phyloP scores from a whole-genome alignment of 2,888 invertebrate genomes.

The Cataglyphis altisquamis region DNA sequence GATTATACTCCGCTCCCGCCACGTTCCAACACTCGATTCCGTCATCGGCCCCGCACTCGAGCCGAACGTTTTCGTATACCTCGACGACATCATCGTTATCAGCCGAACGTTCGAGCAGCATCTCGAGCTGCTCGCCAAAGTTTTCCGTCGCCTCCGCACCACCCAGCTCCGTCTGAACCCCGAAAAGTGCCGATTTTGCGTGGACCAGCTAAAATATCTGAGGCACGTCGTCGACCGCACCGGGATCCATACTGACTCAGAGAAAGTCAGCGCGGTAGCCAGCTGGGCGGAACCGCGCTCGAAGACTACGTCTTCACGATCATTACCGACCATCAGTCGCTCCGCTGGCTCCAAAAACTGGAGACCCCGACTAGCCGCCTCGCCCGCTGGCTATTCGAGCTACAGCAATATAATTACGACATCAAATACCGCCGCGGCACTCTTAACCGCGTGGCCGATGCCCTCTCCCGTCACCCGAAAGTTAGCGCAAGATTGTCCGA shows the following conservation, averaged over 20 bases:
- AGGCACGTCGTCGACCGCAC: background rate
- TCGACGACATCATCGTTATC: conserved; percentile 48
- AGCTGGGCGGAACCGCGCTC: background rate
- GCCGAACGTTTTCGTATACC: conserved; percentile 23
- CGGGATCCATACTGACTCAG: background rate
- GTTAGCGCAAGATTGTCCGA: too few relatives aligned
- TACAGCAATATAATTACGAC: too few relatives aligned
- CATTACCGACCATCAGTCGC: background rate
- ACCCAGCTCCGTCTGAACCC: background rate
- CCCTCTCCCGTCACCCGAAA: too few relatives aligned
- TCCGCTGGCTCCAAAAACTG: background rate
- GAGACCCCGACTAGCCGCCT: background rate
- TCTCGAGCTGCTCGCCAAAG: conserved; percentile 40
- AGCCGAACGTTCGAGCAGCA: conserved; percentile 30
- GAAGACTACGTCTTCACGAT: conserved; percentile 8
- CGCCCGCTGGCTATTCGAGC: too few relatives aligned
- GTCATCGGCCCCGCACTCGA: conserved; percentile 13
- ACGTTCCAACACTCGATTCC: conserved; percentile 27
- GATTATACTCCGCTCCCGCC: conserved; percentile 68
- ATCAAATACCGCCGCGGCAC: too few relatives aligned
- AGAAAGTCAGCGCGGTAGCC: background rate
- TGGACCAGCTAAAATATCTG: background rate
- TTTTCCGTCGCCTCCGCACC: background rate
- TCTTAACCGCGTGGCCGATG: too few relatives aligned
- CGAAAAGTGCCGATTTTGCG: background rate